phyloP scores from a whole-genome alignment of 1,140 invertebrate genomes.

The Drosophila grimshawi region DNA sequence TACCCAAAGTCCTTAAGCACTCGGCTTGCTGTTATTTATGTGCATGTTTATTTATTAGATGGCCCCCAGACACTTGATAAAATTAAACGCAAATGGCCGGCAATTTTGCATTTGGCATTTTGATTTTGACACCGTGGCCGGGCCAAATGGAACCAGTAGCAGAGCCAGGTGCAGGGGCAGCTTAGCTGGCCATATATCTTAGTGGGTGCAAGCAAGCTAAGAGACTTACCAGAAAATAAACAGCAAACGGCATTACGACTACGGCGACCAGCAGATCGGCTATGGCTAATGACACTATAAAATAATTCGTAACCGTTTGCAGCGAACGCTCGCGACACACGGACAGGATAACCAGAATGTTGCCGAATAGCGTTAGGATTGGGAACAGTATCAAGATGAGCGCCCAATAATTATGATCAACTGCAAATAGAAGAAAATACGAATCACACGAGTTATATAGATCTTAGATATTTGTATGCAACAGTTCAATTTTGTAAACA shows the following conservation, averaged over 20 bases:
- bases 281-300: constrained; percentile 98
- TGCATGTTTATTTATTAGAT: constrained; percentile 78
- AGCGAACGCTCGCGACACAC: constrained; percentile 95
- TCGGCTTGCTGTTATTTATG: constrained; percentile 64
- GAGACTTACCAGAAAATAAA: constrained; percentile 95
- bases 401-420: constrained; percentile 92
- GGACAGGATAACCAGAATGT: constrained; percentile 97
- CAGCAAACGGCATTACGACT: constrained; percentile 99
- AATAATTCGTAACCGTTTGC: constrained; percentile 98
- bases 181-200: constrained; percentile 12
- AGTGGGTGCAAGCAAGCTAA: neutral
- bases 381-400: constrained; percentile 95
- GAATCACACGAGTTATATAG: too few species aligned
- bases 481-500: neutral
- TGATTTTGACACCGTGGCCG: constrained; percentile 49
- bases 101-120: constrained; percentile 70
- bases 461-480: too few species aligned
- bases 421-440: constrained; percentile 46
- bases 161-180: neutral
- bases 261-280: constrained; percentile 98
- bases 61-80: constrained; percentile 76
- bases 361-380: constrained; percentile 97
- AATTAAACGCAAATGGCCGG: constrained; percentile 75
- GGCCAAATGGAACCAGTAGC: neutral
- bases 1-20: neutral